phyloP scores from a whole-genome alignment of 2,113 vertebrate genomes.

The Periophthalmodon schlosseri region DNA sequence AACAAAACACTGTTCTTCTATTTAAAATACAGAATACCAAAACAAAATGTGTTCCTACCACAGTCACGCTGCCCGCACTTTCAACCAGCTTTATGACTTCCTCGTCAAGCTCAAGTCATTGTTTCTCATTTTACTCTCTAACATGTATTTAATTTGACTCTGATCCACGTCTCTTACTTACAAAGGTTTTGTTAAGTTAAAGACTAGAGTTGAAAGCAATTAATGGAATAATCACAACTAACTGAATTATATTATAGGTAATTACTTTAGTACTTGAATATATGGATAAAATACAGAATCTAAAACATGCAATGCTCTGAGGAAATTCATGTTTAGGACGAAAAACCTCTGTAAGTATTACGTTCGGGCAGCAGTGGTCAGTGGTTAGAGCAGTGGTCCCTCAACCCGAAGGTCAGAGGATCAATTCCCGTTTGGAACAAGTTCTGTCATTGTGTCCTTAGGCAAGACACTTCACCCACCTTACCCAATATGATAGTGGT shows the following conservation, averaged over 20 bases:
- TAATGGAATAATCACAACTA: background rate
- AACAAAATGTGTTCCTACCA: constrained; percentile 28
- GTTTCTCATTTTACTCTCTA: constrained; percentile 6
- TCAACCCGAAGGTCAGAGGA: too few relatives aligned
- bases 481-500: too few relatives aligned
- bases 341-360: too few relatives aligned
- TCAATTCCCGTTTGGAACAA: too few relatives aligned
- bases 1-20: constrained; percentile 20
- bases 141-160: background rate
- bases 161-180: constrained; percentile 18
- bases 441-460: too few relatives aligned
- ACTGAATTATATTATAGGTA: background rate
- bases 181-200: background rate
- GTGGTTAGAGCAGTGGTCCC: too few relatives aligned
- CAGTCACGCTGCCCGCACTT: constrained; percentile 28
- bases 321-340: too few relatives aligned
- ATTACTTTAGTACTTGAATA: background rate
- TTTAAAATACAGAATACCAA: constrained; percentile 17
- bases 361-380: too few relatives aligned
- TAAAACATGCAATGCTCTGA: too few relatives aligned
- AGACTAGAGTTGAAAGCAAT: too few relatives aligned
- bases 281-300: background rate
- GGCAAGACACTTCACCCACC: too few relatives aligned
- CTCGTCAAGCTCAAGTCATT: constrained; percentile 29
- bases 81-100: constrained; percentile 22